Conservation (phyloP, 2,888 invertebrate species). For the Drosophila suboccidentalis region DNA sequence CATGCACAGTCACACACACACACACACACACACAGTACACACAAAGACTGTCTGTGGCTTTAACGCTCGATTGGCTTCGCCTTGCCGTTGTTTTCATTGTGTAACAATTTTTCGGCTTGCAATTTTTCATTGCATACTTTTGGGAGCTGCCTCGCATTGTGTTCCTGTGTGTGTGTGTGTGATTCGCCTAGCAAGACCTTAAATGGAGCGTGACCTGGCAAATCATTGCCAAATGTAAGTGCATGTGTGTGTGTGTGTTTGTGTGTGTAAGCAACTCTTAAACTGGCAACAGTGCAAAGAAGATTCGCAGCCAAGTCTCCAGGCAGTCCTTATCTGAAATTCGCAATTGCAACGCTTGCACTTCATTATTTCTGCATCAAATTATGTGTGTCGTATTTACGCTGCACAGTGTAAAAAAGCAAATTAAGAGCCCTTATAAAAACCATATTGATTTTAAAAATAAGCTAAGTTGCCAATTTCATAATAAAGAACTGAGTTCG, state of each 20-base stretch:
- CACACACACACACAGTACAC: slow-evolving; percentile 23
- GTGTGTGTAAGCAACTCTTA: no score
- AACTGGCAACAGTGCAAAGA: no score
- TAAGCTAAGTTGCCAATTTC: no score
- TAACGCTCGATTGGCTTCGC: slow-evolving; percentile 58
- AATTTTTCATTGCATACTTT: slow-evolving; percentile 71
- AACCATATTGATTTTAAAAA: no score
- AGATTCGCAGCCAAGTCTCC: no score
- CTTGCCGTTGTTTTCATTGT: slow-evolving; percentile 34
- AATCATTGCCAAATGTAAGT: slow-evolving; percentile 23
- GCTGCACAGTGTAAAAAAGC: no score
- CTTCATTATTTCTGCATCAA: slow-evolving; percentile 19
- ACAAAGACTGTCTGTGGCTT: slow-evolving; percentile 54
- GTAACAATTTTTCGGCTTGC: slow-evolving; percentile 54
- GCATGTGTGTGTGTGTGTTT: no score
- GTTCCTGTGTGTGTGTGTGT: background rate
- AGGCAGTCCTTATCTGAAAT: no score
- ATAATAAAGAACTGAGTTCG: no score
- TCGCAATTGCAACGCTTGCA: slow-evolving; percentile 14
- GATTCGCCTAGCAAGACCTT: slow-evolving; percentile 2
- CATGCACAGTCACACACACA: slow-evolving; percentile 31
- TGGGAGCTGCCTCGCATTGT: slow-evolving; percentile 39
- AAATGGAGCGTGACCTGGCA: slow-evolving; percentile 52
- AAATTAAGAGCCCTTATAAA: no score
- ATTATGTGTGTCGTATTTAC: slow-evolving; percentile 7